Base-by-base conservation (phyloP, 2,888 invertebrate species). In the Ischnus inquisitorius region DNA sequence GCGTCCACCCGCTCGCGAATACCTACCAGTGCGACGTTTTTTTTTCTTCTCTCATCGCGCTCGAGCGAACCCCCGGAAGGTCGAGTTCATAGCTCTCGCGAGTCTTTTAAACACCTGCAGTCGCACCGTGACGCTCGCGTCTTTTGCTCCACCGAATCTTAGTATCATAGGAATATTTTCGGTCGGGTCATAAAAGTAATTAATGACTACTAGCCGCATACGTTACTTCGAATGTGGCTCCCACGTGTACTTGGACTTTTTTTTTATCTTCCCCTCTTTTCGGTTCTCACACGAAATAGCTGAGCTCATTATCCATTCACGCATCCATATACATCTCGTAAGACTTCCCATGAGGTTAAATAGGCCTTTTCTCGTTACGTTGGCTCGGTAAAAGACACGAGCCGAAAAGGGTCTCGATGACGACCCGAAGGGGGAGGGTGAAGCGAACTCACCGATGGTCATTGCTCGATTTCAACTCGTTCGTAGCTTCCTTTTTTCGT, bases 301-400 rank as follows among this genome's bases (percentile, higher is more conserved):
- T 74, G 10, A 48, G 46, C 60, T 81, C 80, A 74, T 80, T 81
- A 84, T 75, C 54, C 84, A 81, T 84, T 82, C 80, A 78, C 62
- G 60, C 79, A 65, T 85, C 60, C 6, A 83, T 43, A 48, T 85
- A 79, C 72, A 72, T 77, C 48, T 72, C 71, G 75, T 71, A 82
- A 68, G 76, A 54, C 78, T 77, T 77, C 51, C 68, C 51, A 51
- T 22, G 60, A 28, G 60, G 60, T 43, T 69, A 43, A 28, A 25
- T 39, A 34, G 51, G 34, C 68, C 60, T 28, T 60, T 60, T 60
- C 60, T 39, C 41, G 25, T 71, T 71, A 54, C 60, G 54, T 54
- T 8, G 62, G 39, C 65, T 54, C 25, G 41, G 10, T 48, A 14
- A 51, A 72, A 71, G 67, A 78, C 46, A 39, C 48, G 46, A 51